phyloP scores from a whole-genome alignment of 1,140 invertebrate species.

The Heliconius eleuchia region DNA sequence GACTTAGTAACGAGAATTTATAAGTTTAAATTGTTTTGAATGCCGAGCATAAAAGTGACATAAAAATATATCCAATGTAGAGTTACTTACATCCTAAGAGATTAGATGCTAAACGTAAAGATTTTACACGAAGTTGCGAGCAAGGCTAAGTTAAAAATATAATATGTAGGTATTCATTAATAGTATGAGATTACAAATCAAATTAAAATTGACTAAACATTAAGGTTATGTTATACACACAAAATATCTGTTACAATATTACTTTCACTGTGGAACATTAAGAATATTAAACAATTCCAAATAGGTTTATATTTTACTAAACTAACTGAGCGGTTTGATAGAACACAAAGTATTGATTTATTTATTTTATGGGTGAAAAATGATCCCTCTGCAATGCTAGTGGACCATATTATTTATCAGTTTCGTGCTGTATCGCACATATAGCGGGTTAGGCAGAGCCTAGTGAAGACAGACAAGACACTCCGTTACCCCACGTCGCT shows the following conservation, averaged over 20 bases:
- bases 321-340: conserved; percentile 5
- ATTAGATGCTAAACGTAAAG: too few relatives aligned
- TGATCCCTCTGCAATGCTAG: not conserved
- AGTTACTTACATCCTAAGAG: too few relatives aligned
- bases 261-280: not conserved
- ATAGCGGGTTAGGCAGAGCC: too few relatives aligned
- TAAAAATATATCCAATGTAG: too few relatives aligned
- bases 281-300: conserved; percentile 9
- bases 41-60: too few relatives aligned
- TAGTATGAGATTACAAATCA: not conserved
- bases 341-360: not conserved
- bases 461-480: too few relatives aligned
- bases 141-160: too few relatives aligned
- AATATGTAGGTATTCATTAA: not conserved
- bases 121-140: too few relatives aligned
- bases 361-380: not conserved
- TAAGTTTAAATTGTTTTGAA: too few relatives aligned
- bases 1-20: too few relatives aligned
- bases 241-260: not conserved
- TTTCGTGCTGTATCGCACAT: too few relatives aligned
- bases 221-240: not conserved
- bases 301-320: not conserved
- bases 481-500: too few relatives aligned
- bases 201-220: not conserved
- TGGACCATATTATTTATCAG: not conserved